These are phyloP conservation scores for Digitonthophagus gazella DNA, from an alignment of 2,888 invertebrate species.

Conservation along the genomic window DNA sequence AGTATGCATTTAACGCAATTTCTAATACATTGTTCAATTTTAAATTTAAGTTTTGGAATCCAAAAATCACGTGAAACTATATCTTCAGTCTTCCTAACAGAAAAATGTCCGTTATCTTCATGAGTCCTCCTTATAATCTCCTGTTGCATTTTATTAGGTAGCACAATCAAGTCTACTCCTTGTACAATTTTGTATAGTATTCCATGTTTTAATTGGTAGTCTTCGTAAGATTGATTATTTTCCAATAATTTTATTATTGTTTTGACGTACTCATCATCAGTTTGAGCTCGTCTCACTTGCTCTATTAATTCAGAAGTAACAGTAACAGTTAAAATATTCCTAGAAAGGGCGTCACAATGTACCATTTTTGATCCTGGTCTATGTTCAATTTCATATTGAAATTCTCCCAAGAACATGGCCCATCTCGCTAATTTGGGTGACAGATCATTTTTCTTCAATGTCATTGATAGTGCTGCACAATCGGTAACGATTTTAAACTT, in stretches of 20 bases:
- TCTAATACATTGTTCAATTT: slow-evolving; percentile 25
- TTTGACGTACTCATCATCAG: slow-evolving; percentile 6
- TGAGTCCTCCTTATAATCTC: slow-evolving; percentile 43
- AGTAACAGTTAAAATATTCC: no score
- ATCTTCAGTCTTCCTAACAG: slow-evolving; percentile 30
- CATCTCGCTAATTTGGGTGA: background rate
- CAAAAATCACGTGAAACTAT: slow-evolving; percentile 28
- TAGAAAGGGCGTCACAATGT: background rate
- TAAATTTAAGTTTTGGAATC: slow-evolving; percentile 28
- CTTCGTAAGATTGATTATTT: slow-evolving; percentile 26
- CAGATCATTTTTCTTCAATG: no score
- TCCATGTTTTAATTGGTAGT: slow-evolving; percentile 30
- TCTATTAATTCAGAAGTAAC: slow-evolving; percentile 3
- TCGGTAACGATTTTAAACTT: no score
- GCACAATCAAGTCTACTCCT: slow-evolving; percentile 31
- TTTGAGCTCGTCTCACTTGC: slow-evolving; percentile 9
- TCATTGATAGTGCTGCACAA: no score
- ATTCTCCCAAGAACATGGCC: background rate
- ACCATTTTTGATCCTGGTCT: background rate
- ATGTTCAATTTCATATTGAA: slow-evolving; percentile 8
- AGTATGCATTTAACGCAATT: slow-evolving; percentile 33
- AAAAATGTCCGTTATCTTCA: slow-evolving; percentile 42
- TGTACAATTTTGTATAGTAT: slow-evolving; percentile 33
- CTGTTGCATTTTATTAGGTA: slow-evolving; percentile 41
- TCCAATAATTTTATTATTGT: slow-evolving; percentile 28